phyloP scores from a whole-genome alignment of 2,113 vertebrate species.

The Phasianus colchicus region DNA sequence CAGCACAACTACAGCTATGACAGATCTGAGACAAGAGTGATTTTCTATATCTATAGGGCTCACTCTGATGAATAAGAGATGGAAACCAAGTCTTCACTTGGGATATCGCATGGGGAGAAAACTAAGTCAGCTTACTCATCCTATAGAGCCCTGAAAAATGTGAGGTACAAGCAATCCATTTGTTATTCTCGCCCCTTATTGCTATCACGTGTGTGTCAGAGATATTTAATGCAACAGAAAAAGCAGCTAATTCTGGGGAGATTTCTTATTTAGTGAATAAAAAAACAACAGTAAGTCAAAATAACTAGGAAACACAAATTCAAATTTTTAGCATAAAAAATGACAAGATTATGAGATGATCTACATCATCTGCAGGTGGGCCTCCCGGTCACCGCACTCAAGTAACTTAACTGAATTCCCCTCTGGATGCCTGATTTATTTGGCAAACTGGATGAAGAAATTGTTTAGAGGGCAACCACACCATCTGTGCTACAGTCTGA shows the following conservation, averaged over 20 bases:
- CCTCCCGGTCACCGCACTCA: not conserved
- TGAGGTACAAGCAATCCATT: accelerated
- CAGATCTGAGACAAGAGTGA: not conserved
- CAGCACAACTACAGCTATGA: not conserved
- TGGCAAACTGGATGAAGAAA: not conserved
- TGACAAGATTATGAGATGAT: not conserved
- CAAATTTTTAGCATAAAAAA: not conserved
- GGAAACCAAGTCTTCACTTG: not conserved
- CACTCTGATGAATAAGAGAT: not conserved
- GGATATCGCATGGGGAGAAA: not conserved
- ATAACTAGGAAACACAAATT: not conserved
- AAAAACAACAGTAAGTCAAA: not conserved
- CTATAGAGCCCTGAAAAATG: not conserved
- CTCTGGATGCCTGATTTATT: not conserved
- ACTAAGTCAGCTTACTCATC: not conserved
- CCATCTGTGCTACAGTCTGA: not conserved
- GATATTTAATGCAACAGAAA: not conserved
- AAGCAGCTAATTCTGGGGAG: not conserved
- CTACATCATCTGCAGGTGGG: not conserved
- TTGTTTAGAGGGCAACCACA: not conserved
- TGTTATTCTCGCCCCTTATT: not conserved
- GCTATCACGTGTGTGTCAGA: not conserved
- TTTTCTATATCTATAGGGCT: not conserved
- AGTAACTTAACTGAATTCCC: not conserved
- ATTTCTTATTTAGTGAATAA: not conserved